Percentiles rank a stretch among this genome's conserved stretches.
Conservation (phyloP, 1,140 invertebrate species). For the Branchinecta lindahli region DNA sequence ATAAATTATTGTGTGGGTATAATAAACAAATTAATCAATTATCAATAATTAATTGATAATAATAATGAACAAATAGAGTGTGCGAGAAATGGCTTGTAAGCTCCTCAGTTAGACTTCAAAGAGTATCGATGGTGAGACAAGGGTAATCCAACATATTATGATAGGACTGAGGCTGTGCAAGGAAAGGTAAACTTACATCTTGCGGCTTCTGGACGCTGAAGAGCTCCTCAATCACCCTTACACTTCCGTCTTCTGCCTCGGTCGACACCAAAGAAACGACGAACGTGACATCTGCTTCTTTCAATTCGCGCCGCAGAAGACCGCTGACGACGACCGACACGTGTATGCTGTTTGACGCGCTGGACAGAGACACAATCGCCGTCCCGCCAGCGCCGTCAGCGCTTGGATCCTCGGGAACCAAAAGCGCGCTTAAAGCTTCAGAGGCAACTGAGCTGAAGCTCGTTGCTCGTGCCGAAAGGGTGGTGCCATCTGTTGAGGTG, state of each 20-base stretch:
- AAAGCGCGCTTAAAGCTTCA: slow-evolving; percentile 62
- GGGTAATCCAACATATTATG: not conserved
- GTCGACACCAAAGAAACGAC: slow-evolving; percentile 47
- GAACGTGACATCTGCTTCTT: slow-evolving; percentile 47
- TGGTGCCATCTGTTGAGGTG: slow-evolving; percentile 39
- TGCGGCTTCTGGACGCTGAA: slow-evolving; percentile 27
- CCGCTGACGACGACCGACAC: slow-evolving; percentile 66
- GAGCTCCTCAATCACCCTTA: slow-evolving; percentile 52
- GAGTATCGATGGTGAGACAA: too few relatives aligned
- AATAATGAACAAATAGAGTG: too few relatives aligned
- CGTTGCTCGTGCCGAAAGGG: slow-evolving; percentile 27
- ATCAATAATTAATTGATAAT: too few relatives aligned
- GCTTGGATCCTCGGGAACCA: slow-evolving; percentile 43
- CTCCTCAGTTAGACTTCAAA: too few relatives aligned
- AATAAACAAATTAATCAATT: too few relatives aligned
- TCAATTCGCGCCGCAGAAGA: slow-evolving; percentile 42
- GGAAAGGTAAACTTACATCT: slow-evolving; percentile 24
- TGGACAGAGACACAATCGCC: slow-evolving; percentile 58
- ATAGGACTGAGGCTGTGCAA: not conserved
- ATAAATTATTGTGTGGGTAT: too few relatives aligned
- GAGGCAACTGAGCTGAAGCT: slow-evolving; percentile 44
- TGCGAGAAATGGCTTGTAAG: too few relatives aligned
- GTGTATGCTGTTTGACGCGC: slow-evolving; percentile 54
- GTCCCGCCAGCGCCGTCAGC: slow-evolving; percentile 53
- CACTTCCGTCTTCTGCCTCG: slow-evolving; percentile 42